A percentile compares a stretch with the other conserved stretches of the same genome.
phyloP scores from a whole-genome alignment of 1,140 invertebrate genomes.

The Calephelis nemesis region DNA sequence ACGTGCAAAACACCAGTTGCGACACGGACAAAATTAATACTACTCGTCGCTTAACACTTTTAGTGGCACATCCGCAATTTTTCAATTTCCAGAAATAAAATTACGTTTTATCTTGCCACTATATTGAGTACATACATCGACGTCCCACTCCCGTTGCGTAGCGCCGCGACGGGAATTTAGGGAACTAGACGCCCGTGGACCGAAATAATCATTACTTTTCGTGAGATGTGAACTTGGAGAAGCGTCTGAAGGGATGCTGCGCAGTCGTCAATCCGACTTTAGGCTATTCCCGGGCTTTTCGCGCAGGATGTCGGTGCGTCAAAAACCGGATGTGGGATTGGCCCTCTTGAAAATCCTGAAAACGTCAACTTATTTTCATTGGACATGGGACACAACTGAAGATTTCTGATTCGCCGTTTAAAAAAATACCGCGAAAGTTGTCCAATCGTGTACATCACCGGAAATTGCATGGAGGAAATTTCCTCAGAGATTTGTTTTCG shows the following conservation, averaged over 20 bases:
- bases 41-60: constrained; percentile 32
- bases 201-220: constrained; percentile 79
- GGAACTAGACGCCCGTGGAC: constrained; percentile 68
- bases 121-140: constrained; percentile 60
- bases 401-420: constrained; percentile 41
- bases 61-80: constrained; percentile 52
- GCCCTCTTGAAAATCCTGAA: constrained; percentile 50
- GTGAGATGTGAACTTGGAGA: constrained; percentile 71
- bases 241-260: constrained; percentile 63
- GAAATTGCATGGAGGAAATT: constrained; percentile 72
- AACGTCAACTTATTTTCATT: constrained; percentile 49
- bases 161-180: constrained; percentile 65
- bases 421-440: constrained; percentile 54
- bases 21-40: constrained; percentile 24
- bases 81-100: constrained; percentile 65
- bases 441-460: constrained; percentile 51
- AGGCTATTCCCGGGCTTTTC: constrained; percentile 72
- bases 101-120: constrained; percentile 66
- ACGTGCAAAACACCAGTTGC: constrained; percentile 10
- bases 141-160: constrained; percentile 53
- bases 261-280: constrained; percentile 53
- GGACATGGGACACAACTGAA: constrained; percentile 31
- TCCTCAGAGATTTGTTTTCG: constrained; percentile 74
- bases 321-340: constrained; percentile 62
- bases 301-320: constrained; percentile 67